Evolutionary conservation across 2,888 invertebrate species (phyloP), one percentile per base, ranked within the genome.

Genomic region (Clitarchus hookeri): DNA sequence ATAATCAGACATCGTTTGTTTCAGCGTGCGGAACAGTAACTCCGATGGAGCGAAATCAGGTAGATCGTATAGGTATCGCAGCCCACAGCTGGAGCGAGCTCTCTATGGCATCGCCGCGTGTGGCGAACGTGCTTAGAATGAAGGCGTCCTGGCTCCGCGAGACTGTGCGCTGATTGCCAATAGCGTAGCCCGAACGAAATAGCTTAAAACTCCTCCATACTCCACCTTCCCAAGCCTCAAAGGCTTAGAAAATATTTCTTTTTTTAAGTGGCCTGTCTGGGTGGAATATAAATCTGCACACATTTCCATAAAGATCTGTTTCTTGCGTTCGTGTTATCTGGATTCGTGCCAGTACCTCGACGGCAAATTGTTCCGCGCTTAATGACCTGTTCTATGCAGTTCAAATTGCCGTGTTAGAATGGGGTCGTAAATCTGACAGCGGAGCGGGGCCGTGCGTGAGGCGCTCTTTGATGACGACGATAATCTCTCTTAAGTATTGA

Each of bases 191-290:
- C 19, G 23, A 53, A n/a, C 19, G n/a, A 19, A 65, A 65, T 65
- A n/a, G n/a, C 16, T 11, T 9, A n/a, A 65, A 9, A n/a, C 53
- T 19, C 65, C 3, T 65, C 65, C 8, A 8, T 23, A 65, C n/a
- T 1, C 65, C 65, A 19, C 65, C 23, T n/a, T 65, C 65, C n/a
- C 65, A 65, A 19, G 8, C n/a, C 65, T n/a, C 65, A n/a, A 65
- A 53, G 53, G 53, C 53, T 8, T 53, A 53, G 53, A 2, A 36
- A 65, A 65, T 65, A 65, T 23, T n/a, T 65, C n/a, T 23, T 65
- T 65, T 65, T 65, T 65, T 65, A 65, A 65, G 65, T 65, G 65
- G 65, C 65, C 65, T n/a, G 65, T 65, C 65, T n/a, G 65, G 19
- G 19, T 23, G 65, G 65, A 9, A 19, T 65, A 65, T 65, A 65